Base-by-base conservation (phyloP, 2,113 vertebrate species). In the Hystrix brachyura region DNA sequence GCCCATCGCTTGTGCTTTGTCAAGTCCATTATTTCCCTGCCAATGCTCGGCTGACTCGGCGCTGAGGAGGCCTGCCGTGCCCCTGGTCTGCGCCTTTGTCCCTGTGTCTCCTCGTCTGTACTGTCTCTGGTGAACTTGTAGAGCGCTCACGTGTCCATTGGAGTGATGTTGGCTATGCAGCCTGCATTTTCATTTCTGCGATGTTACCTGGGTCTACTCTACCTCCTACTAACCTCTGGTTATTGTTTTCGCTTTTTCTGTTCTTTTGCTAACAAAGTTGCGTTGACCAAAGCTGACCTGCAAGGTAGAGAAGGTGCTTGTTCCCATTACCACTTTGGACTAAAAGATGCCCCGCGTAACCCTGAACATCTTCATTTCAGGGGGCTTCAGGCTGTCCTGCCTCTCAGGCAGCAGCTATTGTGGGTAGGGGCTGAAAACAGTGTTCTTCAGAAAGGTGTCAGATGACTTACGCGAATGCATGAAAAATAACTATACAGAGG, bases 251-350 rank as follows among this genome's bases (percentile, higher is more conserved):
- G 90, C 98, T 98, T 99, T 98, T 98, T 98, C 97, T 98, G 97
- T 98, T 98, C 98, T 99, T 98, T 99, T 98, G 98, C 99, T 99
- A 99, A 99, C 99, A 99, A 99, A 99, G 99, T 99, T 99, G 99
- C 99, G 98, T 99, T 99, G 99, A 99, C 99, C 99, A 99, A 99
- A 99, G 99, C 99, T 98, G 99, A 99, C 98, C 99, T 99, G 97
- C 99, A 99, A 99, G 99, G 99, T 99, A 99, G 99, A 99, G 99
- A 99, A 98, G 99, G 99, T 98, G 98, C 92, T 99, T 98, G 96
- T 98, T 98, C 98, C 98, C 97, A 78, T 99, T 98, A 96, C 96
- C 97, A 98, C 93, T 98, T 98, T 99, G 98, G 97, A 97, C 97
- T 99, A 98, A 99, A 99, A 99, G 98, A 98, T 99, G 98, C 97